Conservation (phyloP, 2,888 invertebrate species). For the Oxyscelio sp. region DNA sequence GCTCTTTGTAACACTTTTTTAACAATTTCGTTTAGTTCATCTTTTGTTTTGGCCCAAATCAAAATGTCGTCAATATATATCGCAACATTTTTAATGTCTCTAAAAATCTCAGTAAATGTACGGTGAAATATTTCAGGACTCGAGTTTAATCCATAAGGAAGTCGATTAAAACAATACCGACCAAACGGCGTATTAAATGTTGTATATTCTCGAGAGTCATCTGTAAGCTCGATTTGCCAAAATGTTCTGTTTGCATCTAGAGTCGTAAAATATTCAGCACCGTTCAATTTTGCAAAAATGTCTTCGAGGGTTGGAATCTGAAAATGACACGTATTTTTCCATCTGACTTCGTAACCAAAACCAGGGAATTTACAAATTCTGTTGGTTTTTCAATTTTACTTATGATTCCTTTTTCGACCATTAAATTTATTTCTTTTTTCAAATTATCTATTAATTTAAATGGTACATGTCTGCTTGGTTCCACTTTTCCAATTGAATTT, state of each 20-base stretch:
- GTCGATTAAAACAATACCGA: conserved; percentile 20
- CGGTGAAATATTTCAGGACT: conserved; percentile 78
- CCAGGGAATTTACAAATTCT: conserved; percentile 35
- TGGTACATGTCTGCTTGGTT: conserved; percentile 61
- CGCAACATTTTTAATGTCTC: conserved; percentile 64
- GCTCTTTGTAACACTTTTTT: conserved; percentile 49
- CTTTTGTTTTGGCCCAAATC: conserved; percentile 70
- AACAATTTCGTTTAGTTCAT: conserved; percentile 75
- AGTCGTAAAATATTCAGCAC: background rate
- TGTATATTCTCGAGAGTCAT: background rate
- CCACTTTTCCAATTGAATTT: conserved; percentile 49
- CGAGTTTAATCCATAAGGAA: conserved; percentile 73
- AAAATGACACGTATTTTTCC: conserved; percentile 1
- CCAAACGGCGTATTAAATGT: conserved; percentile 41
- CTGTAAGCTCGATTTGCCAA: conserved; percentile 31
- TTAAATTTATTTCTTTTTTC: conserved; percentile 31
- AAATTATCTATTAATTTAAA: conserved; percentile 23
- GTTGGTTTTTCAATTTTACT: conserved; percentile 34
- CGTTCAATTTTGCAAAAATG: too few species aligned
- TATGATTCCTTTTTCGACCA: conserved; percentile 23
- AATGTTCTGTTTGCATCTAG: conserved; percentile 39
- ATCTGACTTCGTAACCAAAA: conserved; percentile 20
- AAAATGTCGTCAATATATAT: conserved; percentile 81
- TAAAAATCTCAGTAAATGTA: conserved; percentile 74
- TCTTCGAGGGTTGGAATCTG: too few species aligned